Percentiles rank a stretch among this genome's conserved stretches.
phyloP scores from a whole-genome alignment of 1,140 invertebrate genomes.

The Marisa cornuarietis region DNA sequence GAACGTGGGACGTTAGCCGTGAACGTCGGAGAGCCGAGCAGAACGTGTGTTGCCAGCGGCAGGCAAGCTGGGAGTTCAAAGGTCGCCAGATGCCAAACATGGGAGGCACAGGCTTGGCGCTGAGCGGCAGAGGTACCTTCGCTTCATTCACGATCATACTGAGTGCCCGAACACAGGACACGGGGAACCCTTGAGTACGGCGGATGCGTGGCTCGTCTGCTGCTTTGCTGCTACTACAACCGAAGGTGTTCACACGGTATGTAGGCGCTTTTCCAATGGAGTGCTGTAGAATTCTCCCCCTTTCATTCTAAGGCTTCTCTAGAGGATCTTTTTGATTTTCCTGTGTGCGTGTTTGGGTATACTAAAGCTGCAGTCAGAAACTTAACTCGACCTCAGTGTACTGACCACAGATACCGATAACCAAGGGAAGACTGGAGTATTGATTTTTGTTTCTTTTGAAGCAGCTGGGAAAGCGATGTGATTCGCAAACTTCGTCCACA shows the following conservation, averaged over 20 bases:
- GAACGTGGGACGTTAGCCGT: neutral
- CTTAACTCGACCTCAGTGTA: no score
- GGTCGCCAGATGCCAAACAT: constrained; percentile 15
- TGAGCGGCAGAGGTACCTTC: neutral
- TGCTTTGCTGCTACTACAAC: neutral
- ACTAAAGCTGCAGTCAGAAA: neutral
- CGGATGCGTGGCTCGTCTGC: neutral
- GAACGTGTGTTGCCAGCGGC: neutral
- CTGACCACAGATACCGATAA: no score
- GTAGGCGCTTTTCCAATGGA: neutral
- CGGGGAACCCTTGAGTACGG: neutral
- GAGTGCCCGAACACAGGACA: constrained; percentile 7
- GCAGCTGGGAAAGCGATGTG: no score
- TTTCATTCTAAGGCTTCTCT: neutral
- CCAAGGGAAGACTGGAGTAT: no score
- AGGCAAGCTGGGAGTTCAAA: constrained; percentile 9
- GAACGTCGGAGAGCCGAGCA: neutral
- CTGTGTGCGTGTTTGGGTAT: neutral
- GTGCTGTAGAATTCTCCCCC: neutral
- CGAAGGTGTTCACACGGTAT: neutral
- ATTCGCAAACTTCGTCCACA: no score
- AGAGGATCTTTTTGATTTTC: neutral
- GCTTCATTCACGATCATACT: constrained; percentile 22
- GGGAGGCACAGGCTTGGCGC: constrained; percentile 16
- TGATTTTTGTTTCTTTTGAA: no score